Evolutionary conservation across 2,113 vertebrate genomes (phyloP), one percentile per base, ranked within the genome.

Genomic region (Aphyosemion australe): DNA sequence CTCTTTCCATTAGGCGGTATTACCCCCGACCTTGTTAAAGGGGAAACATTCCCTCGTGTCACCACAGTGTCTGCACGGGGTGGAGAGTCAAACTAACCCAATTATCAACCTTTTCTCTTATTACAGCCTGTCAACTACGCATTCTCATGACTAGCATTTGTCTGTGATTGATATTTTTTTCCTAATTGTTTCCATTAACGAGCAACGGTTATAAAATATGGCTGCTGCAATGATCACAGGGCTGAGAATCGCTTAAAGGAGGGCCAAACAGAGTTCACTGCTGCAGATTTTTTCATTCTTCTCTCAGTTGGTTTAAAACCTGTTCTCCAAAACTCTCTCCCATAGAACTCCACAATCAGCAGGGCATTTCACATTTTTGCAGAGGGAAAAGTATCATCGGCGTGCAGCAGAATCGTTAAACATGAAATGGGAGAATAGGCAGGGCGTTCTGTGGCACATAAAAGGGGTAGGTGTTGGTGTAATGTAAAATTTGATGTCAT

Each of bases 41-140:
- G 73, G 66, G 74, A 70, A 88, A 83, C 87, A 88, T 87, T 90
- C 89, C 79, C 83, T 53, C 32, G 58, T 78, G 89, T 86, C 86
- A 86, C 87, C 84, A 69, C 42, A 11, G 67, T 80, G 89, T 89
- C 86, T 87, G 78, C 75, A 75, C 59, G 78, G 49, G 84, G 76
- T 63, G 84, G 79, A 72, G 84, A 77, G 60, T 65, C 67, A 34
- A 52, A 42, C 74, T 32, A 67, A 76, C 71, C 59, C 62, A 83
- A 85, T 87, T 78, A 83, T 83, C 74, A 60, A 32, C 46, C 60
- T 48, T 62, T 75, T 77, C 39, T 67, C 61, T 66, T 55, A 80
- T 80, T 77, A 87, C 39, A 84, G 54, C 74, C 83, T 84, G 76
- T 84, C 85, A 83, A 32, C 21, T 67, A 41, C 53, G 47, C 34